Conservation (phyloP, 2,797 vertebrate species). For the Phalanger gymnotis region DNA sequence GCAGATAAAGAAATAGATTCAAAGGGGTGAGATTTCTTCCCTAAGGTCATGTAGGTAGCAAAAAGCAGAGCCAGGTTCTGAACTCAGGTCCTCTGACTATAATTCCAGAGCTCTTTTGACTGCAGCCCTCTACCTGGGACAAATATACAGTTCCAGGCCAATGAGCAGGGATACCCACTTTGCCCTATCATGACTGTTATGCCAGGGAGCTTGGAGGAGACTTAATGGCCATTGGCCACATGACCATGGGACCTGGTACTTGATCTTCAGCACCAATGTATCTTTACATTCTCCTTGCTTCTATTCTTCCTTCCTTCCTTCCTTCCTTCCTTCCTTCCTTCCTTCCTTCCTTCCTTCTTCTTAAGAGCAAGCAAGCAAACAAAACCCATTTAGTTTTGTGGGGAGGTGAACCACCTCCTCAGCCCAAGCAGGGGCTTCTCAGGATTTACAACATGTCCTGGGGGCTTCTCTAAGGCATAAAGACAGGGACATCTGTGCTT, state of each 20-base stretch:
- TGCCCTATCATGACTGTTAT: background rate
- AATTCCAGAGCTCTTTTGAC: background rate
- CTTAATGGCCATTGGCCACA: background rate
- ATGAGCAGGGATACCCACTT: background rate
- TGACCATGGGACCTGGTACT: background rate
- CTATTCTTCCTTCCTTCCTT: background rate
- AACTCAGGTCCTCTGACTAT: background rate
- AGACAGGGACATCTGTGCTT: conserved; percentile 72
- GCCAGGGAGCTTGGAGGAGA: background rate
- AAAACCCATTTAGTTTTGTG: background rate
- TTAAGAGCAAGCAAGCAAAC: background rate
- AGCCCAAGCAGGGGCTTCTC: conserved; percentile 37
- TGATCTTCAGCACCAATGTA: background rate
- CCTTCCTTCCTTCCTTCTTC: background rate
- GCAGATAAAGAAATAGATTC: background rate
- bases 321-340: background rate
- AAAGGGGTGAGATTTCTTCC: background rate
- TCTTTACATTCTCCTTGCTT: background rate
- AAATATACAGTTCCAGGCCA: background rate
- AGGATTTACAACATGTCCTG: conserved; percentile 66
- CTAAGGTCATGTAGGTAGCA: background rate
- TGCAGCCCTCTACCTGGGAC: background rate
- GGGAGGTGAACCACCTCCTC: background rate
- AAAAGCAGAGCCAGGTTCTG: background rate
- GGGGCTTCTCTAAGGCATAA: conserved; percentile 2